These are phyloP conservation scores for Nebria ingens DNA, from an alignment of 1,140 invertebrate genomes.

Conservation along the genomic window DNA sequence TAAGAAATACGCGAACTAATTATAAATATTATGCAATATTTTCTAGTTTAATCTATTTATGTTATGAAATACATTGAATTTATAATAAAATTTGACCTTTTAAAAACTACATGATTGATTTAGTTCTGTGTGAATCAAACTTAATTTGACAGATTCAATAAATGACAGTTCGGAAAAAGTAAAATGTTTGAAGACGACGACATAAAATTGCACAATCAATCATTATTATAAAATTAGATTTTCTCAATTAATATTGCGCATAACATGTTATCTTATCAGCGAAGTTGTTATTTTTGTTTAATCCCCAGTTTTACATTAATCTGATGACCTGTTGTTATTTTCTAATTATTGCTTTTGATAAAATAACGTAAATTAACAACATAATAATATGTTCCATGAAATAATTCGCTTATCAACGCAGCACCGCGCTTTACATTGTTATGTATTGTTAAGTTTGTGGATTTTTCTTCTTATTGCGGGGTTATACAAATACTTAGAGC, in stretches of 20 bases:
- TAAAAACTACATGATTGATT: too few relatives aligned
- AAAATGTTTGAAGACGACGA: too few relatives aligned
- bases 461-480: slow-evolving; percentile 65
- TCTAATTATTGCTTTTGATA: not conserved
- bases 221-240: not conserved
- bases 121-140: too few relatives aligned
- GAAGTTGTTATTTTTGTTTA: not conserved
- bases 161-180: too few relatives aligned
- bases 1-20: too few relatives aligned
- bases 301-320: not conserved
- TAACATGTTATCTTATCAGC: slow-evolving; percentile 1
- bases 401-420: slow-evolving; percentile 58
- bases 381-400: slow-evolving; percentile 26
- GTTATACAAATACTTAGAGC: slow-evolving; percentile 66
- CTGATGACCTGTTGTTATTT: not conserved
- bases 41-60: too few relatives aligned
- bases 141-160: too few relatives aligned
- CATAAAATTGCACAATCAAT: not conserved
- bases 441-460: slow-evolving; percentile 64
- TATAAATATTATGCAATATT: too few relatives aligned
- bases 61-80: too few relatives aligned
- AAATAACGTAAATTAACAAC: not conserved
- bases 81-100: too few relatives aligned
- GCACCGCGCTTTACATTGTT: slow-evolving; percentile 65
- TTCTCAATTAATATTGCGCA: not conserved